A percentile compares a stretch with the other conserved stretches of the same genome.
Evolutionary conservation across 2,797 vertebrate species (phyloP).

Genomic region (Sternotherus odoratus): DNA sequence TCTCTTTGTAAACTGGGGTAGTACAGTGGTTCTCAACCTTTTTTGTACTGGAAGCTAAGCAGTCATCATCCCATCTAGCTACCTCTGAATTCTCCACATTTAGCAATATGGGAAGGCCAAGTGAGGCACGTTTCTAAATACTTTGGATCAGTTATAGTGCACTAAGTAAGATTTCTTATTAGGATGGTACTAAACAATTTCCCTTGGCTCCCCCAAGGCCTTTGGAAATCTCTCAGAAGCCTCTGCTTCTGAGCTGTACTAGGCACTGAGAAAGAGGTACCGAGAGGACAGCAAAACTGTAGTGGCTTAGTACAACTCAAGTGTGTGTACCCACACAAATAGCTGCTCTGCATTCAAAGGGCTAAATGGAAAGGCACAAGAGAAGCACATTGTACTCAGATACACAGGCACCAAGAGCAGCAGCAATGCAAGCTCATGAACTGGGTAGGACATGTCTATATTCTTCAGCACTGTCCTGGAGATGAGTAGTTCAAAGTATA

Average conservation of each 20-base stretch:
- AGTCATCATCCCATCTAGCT: constrained; percentile 29
- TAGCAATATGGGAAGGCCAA: not conserved
- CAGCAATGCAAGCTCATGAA: constrained; percentile 1
- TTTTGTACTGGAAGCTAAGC: not conserved
- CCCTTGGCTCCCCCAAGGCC: not conserved
- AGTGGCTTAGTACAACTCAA: not conserved
- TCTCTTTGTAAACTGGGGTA: constrained; percentile 44
- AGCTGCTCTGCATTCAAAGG: not conserved
- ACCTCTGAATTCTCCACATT: not conserved
- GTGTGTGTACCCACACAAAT: not conserved
- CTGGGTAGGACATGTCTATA: not conserved
- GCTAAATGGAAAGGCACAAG: not conserved
- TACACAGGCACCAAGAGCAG: not conserved
- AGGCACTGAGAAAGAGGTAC: not conserved
- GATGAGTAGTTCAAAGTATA: not conserved
- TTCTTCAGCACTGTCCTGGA: not conserved
- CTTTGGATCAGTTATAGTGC: not conserved
- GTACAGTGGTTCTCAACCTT: constrained; percentile 24
- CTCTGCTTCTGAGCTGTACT: not conserved
- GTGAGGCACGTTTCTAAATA: not conserved
- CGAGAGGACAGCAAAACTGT: not conserved
- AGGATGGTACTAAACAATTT: not conserved
- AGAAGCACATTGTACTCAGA: not conserved
- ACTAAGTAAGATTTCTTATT: constrained; percentile 10
- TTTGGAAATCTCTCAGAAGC: constrained; percentile 23